phyloP scores from a whole-genome alignment of 2,113 vertebrate species.

The Muntiacus muntjak region DNA sequence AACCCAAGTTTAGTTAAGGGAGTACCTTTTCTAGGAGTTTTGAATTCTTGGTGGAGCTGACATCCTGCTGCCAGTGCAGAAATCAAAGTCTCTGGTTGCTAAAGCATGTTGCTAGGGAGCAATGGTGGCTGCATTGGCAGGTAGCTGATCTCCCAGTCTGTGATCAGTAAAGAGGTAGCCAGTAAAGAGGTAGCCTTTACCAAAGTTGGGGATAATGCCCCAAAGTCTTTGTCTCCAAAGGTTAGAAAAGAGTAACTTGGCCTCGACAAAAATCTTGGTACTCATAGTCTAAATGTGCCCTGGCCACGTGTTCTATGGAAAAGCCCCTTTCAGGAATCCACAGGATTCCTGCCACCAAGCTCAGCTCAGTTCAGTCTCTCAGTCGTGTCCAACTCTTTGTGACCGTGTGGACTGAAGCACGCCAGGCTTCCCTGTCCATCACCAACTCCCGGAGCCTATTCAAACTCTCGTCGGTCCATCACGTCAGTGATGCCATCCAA shows the following conservation, averaged over 20 bases:
- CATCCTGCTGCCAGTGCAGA: background rate
- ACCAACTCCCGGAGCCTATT: background rate
- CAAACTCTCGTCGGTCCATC: background rate
- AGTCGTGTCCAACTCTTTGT: background rate
- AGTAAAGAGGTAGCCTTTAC: background rate
- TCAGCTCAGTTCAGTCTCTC: background rate
- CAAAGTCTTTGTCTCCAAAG: background rate
- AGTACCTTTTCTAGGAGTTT: background rate
- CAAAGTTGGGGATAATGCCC: background rate
- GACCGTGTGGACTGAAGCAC: background rate
- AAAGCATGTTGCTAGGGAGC: background rate
- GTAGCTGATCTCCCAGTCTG: background rate
- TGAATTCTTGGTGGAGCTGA: background rate
- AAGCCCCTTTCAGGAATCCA: background rate
- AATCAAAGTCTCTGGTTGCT: background rate
- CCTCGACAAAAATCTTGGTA: background rate
- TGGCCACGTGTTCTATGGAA: background rate
- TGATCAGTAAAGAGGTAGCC: background rate
- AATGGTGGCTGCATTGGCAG: fast-evolving
- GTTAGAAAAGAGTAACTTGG: background rate
- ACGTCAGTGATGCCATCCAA: background rate
- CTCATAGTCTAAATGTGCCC: background rate
- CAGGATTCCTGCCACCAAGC: background rate
- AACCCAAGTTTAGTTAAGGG: background rate
- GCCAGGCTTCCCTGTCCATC: background rate